phyloP scores from a whole-genome alignment of 2,888 invertebrate genomes.

The Drosophila gaucha region DNA sequence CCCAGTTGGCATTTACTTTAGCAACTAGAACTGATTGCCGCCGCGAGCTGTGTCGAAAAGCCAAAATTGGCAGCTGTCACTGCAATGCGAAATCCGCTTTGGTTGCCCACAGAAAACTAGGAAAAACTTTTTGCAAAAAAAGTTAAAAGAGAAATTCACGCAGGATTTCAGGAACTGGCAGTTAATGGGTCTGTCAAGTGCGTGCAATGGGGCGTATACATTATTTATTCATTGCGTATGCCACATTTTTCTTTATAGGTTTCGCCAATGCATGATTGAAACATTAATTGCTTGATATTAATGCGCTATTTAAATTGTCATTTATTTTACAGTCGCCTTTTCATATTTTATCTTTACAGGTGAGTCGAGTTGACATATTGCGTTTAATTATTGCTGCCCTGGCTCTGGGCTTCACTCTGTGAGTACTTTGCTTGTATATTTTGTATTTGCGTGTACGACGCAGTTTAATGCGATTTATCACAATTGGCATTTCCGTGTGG shows the following conservation, averaged over 20 bases:
- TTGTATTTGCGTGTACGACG: constrained; percentile 30
- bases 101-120: too few species aligned
- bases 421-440: constrained; percentile 35
- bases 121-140: background rate
- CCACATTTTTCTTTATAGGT: constrained; percentile 1
- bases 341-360: constrained; percentile 65
- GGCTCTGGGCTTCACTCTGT: constrained; percentile 18
- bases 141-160: background rate
- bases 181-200: background rate
- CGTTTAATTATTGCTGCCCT: constrained; percentile 48
- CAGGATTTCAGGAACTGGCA: background rate
- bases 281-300: constrained; percentile 42
- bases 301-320: constrained; percentile 38
- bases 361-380: constrained; percentile 68
- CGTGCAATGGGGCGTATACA: constrained; percentile 53
- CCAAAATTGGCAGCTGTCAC: constrained; percentile 37
- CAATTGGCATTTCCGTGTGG: constrained; percentile 64
- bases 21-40: constrained; percentile 19
- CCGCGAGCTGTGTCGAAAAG: background rate
- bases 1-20: constrained; percentile 26
- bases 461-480: constrained; percentile 47
- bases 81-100: constrained; percentile 7
- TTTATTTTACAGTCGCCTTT: constrained; percentile 28
- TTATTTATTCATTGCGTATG: constrained; percentile 37
- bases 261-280: constrained; percentile 4